These are phyloP conservation scores for Bhutanitis thaidina DNA, from an alignment of 2,888 invertebrate species.

Conservation along the genomic window DNA sequence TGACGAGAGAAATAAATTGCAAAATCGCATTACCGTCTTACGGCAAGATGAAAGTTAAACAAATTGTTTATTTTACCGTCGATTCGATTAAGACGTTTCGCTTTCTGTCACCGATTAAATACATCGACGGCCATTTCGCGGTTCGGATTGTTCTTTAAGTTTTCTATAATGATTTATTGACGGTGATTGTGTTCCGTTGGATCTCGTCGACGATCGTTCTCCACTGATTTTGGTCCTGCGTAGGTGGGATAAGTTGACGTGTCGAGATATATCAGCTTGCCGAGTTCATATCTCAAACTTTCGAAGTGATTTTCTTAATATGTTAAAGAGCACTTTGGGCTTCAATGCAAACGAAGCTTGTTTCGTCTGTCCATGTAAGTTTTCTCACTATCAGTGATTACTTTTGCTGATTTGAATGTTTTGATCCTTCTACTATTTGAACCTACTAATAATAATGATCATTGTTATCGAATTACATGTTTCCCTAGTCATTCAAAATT, in stretches of 20 bases:
- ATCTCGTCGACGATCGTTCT: conserved; percentile 1
- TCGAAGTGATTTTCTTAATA: conserved; percentile 13
- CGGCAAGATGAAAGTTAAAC: neutral
- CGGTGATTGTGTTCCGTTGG: conserved; percentile 4
- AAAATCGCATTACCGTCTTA: no score
- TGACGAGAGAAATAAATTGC: no score
- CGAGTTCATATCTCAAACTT: neutral
- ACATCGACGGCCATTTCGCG: neutral
- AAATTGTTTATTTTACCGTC: neutral
- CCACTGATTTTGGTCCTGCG: conserved; percentile 1
- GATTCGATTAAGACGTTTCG: conserved; percentile 2
- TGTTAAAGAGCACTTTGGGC: neutral
- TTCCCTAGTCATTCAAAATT: no score
- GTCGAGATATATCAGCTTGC: conserved; percentile 1
- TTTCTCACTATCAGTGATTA: no score
- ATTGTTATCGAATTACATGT: no score
- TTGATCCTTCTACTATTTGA: no score
- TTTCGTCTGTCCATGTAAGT: no score
- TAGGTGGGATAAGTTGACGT: conserved; percentile 4
- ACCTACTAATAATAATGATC: no score
- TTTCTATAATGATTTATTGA: neutral
- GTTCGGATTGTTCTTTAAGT: neutral
- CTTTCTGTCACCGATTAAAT: conserved; percentile 7
- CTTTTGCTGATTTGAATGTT: no score
- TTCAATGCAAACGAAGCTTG: no score